A percentile compares a stretch with the other conserved stretches of the same genome.
Evolutionary conservation across 1,140 invertebrate species (phyloP).

Genomic region (Sarcophaga bullata): DNA sequence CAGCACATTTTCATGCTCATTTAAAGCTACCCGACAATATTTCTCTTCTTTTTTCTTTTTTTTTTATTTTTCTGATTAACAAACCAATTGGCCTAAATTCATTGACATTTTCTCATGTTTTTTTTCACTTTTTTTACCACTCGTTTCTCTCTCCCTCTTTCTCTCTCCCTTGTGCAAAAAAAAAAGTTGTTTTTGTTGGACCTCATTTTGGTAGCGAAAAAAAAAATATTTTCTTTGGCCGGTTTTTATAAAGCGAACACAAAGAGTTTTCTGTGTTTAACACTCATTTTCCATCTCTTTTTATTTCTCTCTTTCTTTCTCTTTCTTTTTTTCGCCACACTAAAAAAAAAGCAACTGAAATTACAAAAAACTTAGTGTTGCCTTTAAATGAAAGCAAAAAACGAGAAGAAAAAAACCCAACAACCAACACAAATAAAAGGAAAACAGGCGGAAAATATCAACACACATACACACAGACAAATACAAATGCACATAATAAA

Average conservation of each 20-base stretch:
- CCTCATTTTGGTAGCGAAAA: too few species aligned
- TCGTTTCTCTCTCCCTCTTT: too few species aligned
- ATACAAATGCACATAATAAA: not conserved
- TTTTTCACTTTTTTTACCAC: too few species aligned
- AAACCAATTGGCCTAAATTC: slow-evolving; percentile 35
- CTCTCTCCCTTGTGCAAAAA: too few species aligned
- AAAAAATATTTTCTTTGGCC: not conserved
- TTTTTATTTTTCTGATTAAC: not conserved
- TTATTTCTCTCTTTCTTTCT: not conserved
- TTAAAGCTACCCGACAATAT: not conserved
- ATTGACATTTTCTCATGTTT: too few species aligned
- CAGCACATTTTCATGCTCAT: not conserved
- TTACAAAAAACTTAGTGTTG: slow-evolving; percentile 22
- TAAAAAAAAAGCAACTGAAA: not conserved
- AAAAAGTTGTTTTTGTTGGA: too few species aligned
- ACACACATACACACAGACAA: not conserved
- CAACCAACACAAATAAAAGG: too few species aligned
- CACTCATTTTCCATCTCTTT: not conserved
- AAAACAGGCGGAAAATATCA: slow-evolving; percentile 3
- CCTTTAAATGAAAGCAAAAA: slow-evolving; percentile 6
- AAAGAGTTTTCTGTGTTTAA: not conserved
- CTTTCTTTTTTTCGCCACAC: not conserved
- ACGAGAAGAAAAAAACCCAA: not conserved
- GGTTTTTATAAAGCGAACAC: not conserved
- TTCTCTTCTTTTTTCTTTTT: not conserved